Percentiles rank a stretch among this genome's conserved stretches.
These are phyloP conservation scores for Lysandra coridon DNA, from an alignment of 2,888 invertebrate species.

Conservation along the genomic window DNA sequence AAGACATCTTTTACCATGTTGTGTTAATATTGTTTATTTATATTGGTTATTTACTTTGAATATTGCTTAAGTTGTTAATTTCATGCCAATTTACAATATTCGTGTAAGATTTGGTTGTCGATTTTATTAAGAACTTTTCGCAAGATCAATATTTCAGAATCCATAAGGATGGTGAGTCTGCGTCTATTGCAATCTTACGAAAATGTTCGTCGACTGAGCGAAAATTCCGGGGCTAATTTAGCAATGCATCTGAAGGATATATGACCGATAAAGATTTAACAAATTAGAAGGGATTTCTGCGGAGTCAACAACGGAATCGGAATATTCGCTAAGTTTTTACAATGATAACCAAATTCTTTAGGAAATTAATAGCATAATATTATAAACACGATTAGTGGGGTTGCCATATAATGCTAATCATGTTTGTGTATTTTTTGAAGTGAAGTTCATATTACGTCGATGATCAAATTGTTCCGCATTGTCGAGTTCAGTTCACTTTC, in stretches of 20 bases:
- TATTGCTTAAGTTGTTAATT: conserved; percentile 27
- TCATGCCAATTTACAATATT: conserved; percentile 28
- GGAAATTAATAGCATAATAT: conserved; percentile 32
- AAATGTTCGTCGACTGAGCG: conserved; percentile 64
- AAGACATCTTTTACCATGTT: conserved; percentile 31
- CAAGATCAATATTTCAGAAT: conserved; percentile 72
- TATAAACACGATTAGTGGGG: conserved; percentile 52
- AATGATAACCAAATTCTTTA: conserved; percentile 53
- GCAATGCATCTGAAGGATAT: conserved; percentile 1
- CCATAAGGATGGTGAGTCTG: conserved; percentile 75
- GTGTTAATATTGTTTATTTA: conserved; percentile 22
- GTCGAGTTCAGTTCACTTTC: not conserved
- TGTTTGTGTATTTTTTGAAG: not conserved
- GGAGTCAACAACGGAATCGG: conserved; percentile 41
- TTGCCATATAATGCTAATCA: conserved; percentile 52
- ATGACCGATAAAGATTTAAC: not conserved
- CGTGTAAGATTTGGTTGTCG: conserved; percentile 28
- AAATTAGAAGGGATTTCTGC: conserved; percentile 31
- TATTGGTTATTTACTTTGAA: conserved; percentile 26
- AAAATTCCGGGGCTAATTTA: conserved; percentile 51
- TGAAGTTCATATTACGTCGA: not conserved
- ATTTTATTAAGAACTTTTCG: conserved; percentile 59
- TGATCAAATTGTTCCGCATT: not conserved
- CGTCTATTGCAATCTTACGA: conserved; percentile 59
- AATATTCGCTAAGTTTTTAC: conserved; percentile 60